Evolutionary conservation across 2,797 vertebrate genomes (phyloP).

Genomic region (Mus caroli): DNA sequence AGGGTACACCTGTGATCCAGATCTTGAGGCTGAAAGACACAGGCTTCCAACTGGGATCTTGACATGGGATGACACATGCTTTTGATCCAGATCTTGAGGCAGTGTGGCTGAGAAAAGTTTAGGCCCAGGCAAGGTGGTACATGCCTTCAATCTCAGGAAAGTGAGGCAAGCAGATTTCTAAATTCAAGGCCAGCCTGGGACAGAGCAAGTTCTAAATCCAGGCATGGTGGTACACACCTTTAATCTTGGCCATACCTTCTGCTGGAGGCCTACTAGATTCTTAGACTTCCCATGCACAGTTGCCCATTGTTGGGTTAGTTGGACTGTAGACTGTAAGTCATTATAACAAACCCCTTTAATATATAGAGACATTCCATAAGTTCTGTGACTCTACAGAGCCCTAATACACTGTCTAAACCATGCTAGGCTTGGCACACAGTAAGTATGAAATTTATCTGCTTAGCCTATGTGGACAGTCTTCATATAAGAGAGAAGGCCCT

Average conservation of each 20-base stretch:
- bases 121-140: not conserved
- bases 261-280: not conserved
- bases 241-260: not conserved
- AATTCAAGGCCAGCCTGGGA: not conserved
- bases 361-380: not conserved
- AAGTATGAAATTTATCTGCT: not conserved
- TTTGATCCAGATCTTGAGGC: not conserved
- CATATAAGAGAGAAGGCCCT: not conserved
- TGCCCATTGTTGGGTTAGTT: not conserved
- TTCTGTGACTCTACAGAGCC: not conserved
- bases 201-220: not conserved
- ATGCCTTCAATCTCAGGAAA: not conserved
- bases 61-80: not conserved
- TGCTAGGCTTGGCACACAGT: not conserved
- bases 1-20: not conserved
- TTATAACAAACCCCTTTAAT: not conserved
- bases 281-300: not conserved
- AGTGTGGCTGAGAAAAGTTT: not conserved
- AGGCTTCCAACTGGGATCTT: not conserved
- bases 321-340: not conserved
- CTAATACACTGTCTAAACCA: not conserved
- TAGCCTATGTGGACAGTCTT: not conserved
- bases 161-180: not conserved
- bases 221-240: not conserved
- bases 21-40: not conserved